phyloP scores from a whole-genome alignment of 2,797 vertebrate species.

The Tokudaia muenninki region DNA sequence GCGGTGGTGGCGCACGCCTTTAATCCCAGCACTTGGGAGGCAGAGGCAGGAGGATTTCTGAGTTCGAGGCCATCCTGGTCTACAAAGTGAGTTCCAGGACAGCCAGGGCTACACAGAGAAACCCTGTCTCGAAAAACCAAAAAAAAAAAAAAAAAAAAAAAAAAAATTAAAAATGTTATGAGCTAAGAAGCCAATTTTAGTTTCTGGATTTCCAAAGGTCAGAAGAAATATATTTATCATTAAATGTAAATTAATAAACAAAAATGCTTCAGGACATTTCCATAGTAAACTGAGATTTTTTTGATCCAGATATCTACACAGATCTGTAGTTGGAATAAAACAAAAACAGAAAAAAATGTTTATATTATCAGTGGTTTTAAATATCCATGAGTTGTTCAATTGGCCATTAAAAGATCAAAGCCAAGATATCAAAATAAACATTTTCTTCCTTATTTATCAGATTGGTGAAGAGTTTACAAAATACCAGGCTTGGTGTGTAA shows the following conservation, averaged over 20 bases:
- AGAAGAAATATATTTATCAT: constrained; percentile 2
- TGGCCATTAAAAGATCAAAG: background rate
- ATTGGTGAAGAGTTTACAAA: background rate
- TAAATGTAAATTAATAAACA: constrained; percentile 31
- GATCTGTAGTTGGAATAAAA: background rate
- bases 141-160: too few relatives aligned
- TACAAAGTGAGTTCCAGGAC: too few relatives aligned
- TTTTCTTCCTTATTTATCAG: background rate
- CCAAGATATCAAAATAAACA: background rate
- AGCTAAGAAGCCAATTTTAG: background rate
- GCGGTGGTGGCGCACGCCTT: too few relatives aligned
- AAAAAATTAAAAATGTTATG: constrained; percentile 35
- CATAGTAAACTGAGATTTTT: background rate
- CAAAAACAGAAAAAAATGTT: background rate
- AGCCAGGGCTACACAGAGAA: too few relatives aligned
- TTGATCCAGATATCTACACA: background rate
- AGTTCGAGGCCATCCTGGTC: too few relatives aligned
- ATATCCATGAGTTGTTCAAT: background rate
- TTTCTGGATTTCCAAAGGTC: constrained; percentile 19
- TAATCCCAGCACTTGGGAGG: too few relatives aligned
- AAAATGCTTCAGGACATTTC: background rate
- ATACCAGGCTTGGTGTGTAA: background rate
- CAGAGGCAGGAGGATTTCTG: too few relatives aligned
- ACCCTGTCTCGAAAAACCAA: too few relatives aligned
- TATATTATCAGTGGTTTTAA: background rate